Base-by-base conservation (phyloP, 2,113 vertebrate species). In the Odobenus rosmarus region DNA sequence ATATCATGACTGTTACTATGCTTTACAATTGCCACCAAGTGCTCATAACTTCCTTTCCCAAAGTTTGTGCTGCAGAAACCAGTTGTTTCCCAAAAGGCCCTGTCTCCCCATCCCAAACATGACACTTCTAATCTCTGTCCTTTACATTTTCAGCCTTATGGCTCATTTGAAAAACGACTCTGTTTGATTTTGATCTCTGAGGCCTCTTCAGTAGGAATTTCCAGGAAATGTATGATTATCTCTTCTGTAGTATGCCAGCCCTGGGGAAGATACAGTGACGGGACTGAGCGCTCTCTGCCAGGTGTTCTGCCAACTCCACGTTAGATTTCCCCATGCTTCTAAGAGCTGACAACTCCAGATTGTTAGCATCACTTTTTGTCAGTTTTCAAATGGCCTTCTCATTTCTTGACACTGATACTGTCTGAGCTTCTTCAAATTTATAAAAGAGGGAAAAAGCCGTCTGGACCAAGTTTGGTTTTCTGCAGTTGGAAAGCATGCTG, bases 291-390 rank as follows among this genome's bases (percentile, higher is more conserved):
- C 83, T 96, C 94, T 88, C 93, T 77, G 91, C 96, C 97, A 97
- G 87, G 92, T 98, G 91, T 97, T 96, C 98, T 97, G 95, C 83
- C 94, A 97, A 74, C 61, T 81, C 3, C 18, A 96, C 15, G 71
- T 80, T 97, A 96, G 67, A 85, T 86, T 97, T 98, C 94, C 92
- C 93, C 14, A 16, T 55, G 80, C 97, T 98, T 98, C 96, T 95
- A 64, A 89, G 82, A 4, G 2, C 28, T 98, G 98, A 98, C 97
- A 98, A 96, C 92, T 94, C 76, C 2, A 4, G 97, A 91, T 97
- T 95, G 96, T 98, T 98, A 95, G 91, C 96, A 98, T 97, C 94
- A 96, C 84, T 97, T 98, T 97, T 98, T 98, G 98, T 98, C 98
- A 98, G 93, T 97, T 97, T 98, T 98, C 97, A 98, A 98, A 95